Percentiles rank a stretch among this genome's conserved stretches.
Evolutionary conservation across 1,140 invertebrate species (phyloP).

Genomic region (Macrobrachium rosenbergii): DNA sequence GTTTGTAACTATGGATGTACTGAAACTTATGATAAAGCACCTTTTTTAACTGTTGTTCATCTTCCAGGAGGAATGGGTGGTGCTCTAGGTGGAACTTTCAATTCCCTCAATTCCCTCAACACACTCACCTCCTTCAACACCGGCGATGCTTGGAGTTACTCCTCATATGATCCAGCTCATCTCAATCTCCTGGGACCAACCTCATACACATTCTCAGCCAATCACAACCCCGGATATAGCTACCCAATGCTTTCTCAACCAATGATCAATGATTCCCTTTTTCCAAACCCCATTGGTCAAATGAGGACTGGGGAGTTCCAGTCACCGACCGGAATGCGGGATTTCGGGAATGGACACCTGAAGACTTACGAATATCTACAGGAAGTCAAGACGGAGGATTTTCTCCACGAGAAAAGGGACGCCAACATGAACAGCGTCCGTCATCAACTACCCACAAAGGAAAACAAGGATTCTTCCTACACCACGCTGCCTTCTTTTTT

Average conservation of each 20-base stretch:
- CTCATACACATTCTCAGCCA: conserved; percentile 61
- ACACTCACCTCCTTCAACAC: conserved; percentile 50
- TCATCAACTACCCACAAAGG: conserved; percentile 50
- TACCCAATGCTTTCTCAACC: conserved; percentile 65
- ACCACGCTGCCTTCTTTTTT: conserved; percentile 66
- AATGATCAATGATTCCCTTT: conserved; percentile 64
- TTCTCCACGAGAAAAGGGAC: conserved; percentile 61
- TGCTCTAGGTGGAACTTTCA: conserved; percentile 35
- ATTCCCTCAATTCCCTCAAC: conserved; percentile 57
- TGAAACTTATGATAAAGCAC: neutral
- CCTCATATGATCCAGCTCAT: conserved; percentile 59
- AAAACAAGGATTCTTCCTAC: conserved; percentile 64
- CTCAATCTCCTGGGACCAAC: conserved; percentile 59
- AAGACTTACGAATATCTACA: conserved; percentile 64
- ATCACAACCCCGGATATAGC: conserved; percentile 61
- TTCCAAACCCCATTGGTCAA: conserved; percentile 60
- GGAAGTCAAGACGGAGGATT: conserved; percentile 64
- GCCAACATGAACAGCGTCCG: conserved; percentile 55
- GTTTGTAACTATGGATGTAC: neutral
- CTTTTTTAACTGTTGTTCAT: neutral
- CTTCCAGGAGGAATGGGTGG: conserved; percentile 41
- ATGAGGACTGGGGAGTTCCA: conserved; percentile 62
- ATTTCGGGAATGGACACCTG: conserved; percentile 47
- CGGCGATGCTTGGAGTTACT: conserved; percentile 59
- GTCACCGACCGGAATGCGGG: conserved; percentile 43